Evolutionary conservation across 92 coral and sea anemone genomes (phyloP), one percentile per base, ranked within the genome.

Genomic region (Virgularia gustaviana): DNA sequence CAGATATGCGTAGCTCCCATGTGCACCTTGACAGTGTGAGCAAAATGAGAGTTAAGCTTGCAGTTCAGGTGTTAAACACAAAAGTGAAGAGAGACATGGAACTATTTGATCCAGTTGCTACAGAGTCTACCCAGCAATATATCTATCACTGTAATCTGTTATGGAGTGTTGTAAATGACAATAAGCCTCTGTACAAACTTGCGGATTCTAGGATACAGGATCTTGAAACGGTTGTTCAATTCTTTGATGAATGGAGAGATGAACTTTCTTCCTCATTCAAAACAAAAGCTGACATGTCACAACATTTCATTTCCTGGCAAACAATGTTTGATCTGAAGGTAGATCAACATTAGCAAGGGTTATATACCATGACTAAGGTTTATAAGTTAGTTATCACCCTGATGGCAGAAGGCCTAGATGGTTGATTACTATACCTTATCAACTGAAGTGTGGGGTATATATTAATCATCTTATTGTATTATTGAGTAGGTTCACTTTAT

Each of bases 271-370:
- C 28, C 5, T 31, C 53, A 75, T 75, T 62, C 63, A 37, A 19
- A 24, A 75, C 72, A 32, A 75, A 53, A 57, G 30, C 73, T 60
- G 80, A 75, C 22, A 57, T 61, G 34, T 75, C 80, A 63, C 49
- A 47, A 61, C 80, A 75, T 61, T 75, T 75, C 33, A 75, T 75
- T 29, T 42, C 79, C 61, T 75, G 79, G 79, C 72, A 75, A 66
- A 75, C 79, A 60, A 75, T 75, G 71, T 75, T 75, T 75, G 79
- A 75, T 34, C 61, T 75, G n/a, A 71, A 75, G 72, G 79, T 75
- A 61, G 19, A 25, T n/a, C n/a, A n/a, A n/a, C n/a, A n/a, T n/a
- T n/a, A n/a, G n/a, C n/a, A n/a, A n/a, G n/a, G n/a, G n/a, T n/a
- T n/a, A n/a, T n/a, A n/a, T n/a, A n/a, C n/a, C n/a, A n/a, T n/a